Base-by-base conservation (phyloP, 2,113 vertebrate species). In the Pteruthius melanotis region DNA sequence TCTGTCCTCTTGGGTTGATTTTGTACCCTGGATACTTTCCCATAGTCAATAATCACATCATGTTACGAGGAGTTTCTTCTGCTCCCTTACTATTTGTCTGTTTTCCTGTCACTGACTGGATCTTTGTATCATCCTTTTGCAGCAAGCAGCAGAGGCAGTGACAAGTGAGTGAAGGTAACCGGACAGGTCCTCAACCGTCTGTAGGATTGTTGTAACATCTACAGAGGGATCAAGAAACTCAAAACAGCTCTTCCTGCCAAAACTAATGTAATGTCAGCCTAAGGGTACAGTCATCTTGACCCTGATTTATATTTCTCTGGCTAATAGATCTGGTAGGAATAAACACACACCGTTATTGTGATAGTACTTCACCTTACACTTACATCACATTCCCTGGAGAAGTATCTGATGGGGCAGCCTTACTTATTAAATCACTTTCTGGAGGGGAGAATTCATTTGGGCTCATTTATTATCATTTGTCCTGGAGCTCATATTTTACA, bases 341-440 rank as follows among this genome's bases (percentile, higher is more conserved):
- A 83, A 14, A 49, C 20, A 49, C 70, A 86, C 44, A 30, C 3
- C 2, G 31, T 72, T 89, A 56, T 49, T 92, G 56, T 27, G 35
- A 91, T 93, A 95, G 74, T 82, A 64, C 95, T 89, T 97, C 91
- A 95, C 86, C 88, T 95, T 78, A 95, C 91, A 91, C 95, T 97
- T 97, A 95, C 95, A 83, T 95, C 89, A 95, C 65, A 72, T 86
- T 94, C 93, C 84, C 93, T 6, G 3, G 89, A 95, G 95, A 93
- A 91, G 75, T 21, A 6, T 72, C 65, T 71, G 74, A 79, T 69
- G 31, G 72, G 65, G 87, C 60, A 87, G 89, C 31, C 66, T 82
- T 81, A 82, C 6, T 4, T 89, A 76, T 91, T 93, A 89, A 91
- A 93, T 92, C 15, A 93, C 87, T 94, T 96, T 72, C 91, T 94